phyloP scores from a whole-genome alignment of 2,113 vertebrate genomes.

The Muscicapa adusta region DNA sequence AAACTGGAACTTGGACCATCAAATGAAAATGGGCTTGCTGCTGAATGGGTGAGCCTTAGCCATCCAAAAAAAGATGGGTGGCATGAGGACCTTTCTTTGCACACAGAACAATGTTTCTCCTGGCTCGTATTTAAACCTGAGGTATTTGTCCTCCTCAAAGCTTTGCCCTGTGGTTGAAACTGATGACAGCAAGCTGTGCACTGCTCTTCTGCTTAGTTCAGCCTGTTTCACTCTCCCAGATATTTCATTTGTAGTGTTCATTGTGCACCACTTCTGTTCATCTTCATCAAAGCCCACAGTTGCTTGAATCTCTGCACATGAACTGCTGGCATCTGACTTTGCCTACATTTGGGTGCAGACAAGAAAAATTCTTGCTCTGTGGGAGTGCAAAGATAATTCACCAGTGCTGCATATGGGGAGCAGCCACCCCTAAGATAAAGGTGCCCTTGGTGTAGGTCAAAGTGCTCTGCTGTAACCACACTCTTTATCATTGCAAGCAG shows the following conservation, averaged over 20 bases:
- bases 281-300: not conserved
- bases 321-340: not conserved
- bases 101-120: not conserved
- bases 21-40: not conserved
- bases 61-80: not conserved
- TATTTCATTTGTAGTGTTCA: not conserved
- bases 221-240: not conserved
- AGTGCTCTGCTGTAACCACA: not conserved
- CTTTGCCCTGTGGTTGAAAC: not conserved
- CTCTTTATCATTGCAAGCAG: not conserved
- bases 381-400: not conserved
- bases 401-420: accelerated
- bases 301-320: not conserved
- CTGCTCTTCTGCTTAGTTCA: not conserved
- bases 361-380: not conserved
- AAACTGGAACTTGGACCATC: not conserved
- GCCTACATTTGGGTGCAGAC: not conserved
- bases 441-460: not conserved
- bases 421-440: not conserved
- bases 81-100: not conserved
- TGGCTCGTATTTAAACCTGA: not conserved
- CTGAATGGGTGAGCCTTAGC: not conserved
- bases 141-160: not conserved
- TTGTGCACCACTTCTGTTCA: not conserved
- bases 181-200: not conserved